phyloP scores from a whole-genome alignment of 2,888 invertebrate genomes.

The Balanococcus diminutus region DNA sequence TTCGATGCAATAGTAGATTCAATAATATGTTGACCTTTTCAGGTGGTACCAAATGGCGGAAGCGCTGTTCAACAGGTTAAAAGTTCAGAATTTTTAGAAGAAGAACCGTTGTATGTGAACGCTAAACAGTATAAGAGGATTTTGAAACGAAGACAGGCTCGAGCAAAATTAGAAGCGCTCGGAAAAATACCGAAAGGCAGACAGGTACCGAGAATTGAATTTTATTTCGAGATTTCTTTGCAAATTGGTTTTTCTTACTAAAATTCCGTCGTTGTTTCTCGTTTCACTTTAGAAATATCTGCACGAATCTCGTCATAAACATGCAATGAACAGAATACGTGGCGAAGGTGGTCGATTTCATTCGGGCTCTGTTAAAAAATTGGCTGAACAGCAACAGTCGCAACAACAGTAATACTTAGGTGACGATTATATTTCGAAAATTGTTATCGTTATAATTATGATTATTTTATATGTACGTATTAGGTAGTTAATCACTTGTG shows the following conservation, averaged over 20 bases:
- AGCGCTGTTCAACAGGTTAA: conserved; percentile 60
- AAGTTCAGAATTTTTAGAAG: conserved; percentile 75
- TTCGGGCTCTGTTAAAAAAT: conserved; percentile 66
- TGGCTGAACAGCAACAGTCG: conserved; percentile 28
- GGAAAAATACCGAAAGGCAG: conserved; percentile 97
- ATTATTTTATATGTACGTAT: too few relatives aligned
- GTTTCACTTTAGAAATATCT: conserved; percentile 80
- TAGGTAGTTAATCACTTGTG: neutral
- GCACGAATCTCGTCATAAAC: conserved; percentile 95
- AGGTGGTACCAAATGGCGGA: conserved; percentile 56
- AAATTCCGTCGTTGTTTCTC: neutral
- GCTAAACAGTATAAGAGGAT: conserved; percentile 97
- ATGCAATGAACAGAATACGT: conserved; percentile 96
- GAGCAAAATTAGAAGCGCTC: conserved; percentile 92
- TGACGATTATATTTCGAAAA: neutral
- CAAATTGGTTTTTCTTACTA: neutral
- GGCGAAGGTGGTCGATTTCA: conserved; percentile 97
- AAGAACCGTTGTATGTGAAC: conserved; percentile 97
- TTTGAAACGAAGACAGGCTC: conserved; percentile 88
- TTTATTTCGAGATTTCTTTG: neutral
- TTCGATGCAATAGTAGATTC: neutral
- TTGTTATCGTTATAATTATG: neutral
- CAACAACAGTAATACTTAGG: neutral
- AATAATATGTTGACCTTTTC: neutral
- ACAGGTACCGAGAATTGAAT: conserved; percentile 70